Evolutionary conservation across 2,888 invertebrate genomes (phyloP), one percentile per base, ranked within the genome.

Genomic region (Crossocerus cetratus): DNA sequence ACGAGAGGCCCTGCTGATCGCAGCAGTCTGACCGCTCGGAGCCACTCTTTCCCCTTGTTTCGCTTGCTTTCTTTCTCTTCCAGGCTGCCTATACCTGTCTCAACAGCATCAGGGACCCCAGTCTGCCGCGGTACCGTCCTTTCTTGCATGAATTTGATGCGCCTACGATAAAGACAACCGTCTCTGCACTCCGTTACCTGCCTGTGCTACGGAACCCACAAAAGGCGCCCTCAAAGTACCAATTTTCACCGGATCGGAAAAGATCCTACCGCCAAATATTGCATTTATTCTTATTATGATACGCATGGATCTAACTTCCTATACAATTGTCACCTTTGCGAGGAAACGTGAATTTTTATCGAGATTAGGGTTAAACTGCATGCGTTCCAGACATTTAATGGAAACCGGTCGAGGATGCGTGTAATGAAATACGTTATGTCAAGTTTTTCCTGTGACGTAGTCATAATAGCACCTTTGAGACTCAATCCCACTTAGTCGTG

Each of bases 121-220:
- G 72, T 62, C 58, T 32, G 61, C 45, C 49, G 22, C 0, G 0
- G 3, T 49, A 16, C 49, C 68, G n/a, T 58, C 60, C 42, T 43
- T 42, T 64, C 23, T 32, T 49, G 69, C 55, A 59, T 65, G 32
- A 73, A 72, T 73, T 73, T 16, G 69, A 73, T 69, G 16, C 54
- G 58, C 44, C 42, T 3, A 23, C 53, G 69, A 74, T 73, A 74
- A 68, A 68, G 49, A 3, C 13, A 42, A n/a, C 54, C 13, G 18
- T 42, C 22, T 43, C 22, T 1, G 18, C 2, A 0, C 18, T 49
- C 14, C 57, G 8, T 57, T 54, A 11, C 16, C n/a, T 42, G 8
- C 8, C 49, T 14, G 11, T 14, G 16, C 49, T 14, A 4, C 4
- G 14, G 16, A 49, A 49, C 14, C 16, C 13, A 49, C 14, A 16